These are phyloP conservation scores for Phodopus roborovskii DNA, from an alignment of 2,113 vertebrate species.

Conservation along the genomic window DNA sequence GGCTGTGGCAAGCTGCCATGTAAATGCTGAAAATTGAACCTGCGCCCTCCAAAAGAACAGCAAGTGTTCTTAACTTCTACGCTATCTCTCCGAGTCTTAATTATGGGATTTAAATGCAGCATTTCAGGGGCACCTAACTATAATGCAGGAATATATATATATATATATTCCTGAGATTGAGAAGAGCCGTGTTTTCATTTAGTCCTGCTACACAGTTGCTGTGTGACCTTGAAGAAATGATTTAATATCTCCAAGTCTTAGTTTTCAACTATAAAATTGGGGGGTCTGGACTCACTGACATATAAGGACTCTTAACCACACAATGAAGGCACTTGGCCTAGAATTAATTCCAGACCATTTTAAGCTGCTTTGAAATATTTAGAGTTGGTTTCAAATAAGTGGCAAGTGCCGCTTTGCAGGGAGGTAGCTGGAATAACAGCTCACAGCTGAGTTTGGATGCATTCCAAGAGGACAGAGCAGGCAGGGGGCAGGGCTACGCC, in stretches of 20 bases:
- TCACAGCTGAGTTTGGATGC: background rate
- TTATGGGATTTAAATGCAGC: background rate
- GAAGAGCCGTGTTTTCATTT: background rate
- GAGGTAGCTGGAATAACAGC: slow-evolving; percentile 55
- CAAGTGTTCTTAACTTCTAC: background rate
- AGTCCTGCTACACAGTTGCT: background rate
- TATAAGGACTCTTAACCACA: background rate
- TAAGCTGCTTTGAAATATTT: slow-evolving; percentile 45
- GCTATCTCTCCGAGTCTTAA: background rate
- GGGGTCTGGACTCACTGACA: background rate
- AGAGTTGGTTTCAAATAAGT: slow-evolving; percentile 51
- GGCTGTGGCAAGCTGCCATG: background rate
- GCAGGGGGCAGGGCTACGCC: slow-evolving; percentile 64
- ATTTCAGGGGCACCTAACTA: background rate
- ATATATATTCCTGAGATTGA: background rate
- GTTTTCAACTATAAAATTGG: background rate
- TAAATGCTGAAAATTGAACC: background rate
- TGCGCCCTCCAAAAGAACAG: background rate
- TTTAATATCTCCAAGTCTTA: background rate
- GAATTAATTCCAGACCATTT: slow-evolving; percentile 35
- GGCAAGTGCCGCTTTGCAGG: background rate
- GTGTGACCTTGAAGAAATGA: background rate
- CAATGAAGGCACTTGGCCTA: background rate
- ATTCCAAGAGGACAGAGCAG: background rate
- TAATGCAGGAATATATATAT: background rate